These are phyloP conservation scores for Leptinotarsa tumamoca DNA, from an alignment of 2,888 invertebrate species.

Conservation along the genomic window DNA sequence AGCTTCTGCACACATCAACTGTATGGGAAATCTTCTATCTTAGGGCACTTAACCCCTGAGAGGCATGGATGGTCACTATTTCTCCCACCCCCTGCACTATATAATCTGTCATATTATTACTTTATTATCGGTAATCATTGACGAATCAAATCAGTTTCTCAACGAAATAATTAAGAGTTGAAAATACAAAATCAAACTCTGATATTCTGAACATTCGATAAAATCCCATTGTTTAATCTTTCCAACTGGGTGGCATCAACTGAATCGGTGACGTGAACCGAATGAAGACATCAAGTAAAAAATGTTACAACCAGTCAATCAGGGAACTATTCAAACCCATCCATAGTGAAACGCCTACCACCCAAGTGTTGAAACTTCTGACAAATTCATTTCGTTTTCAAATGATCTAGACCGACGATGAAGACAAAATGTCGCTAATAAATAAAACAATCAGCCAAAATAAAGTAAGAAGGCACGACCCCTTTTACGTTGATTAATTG, in stretches of 20 bases:
- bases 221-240: neutral
- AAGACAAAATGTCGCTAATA: slow-evolving; percentile 33
- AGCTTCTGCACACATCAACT: too few relatives aligned
- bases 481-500: slow-evolving; percentile 36
- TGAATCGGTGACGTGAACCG: neutral
- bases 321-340: neutral
- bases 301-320: neutral
- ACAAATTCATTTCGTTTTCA: slow-evolving; percentile 30
- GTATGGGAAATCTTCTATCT: too few relatives aligned
- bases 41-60: too few relatives aligned
- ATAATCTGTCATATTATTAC: too few relatives aligned
- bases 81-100: too few relatives aligned
- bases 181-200: too few relatives aligned
- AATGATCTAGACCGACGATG: slow-evolving; percentile 18
- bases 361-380: slow-evolving; percentile 30
- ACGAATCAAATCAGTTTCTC: too few relatives aligned
- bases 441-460: slow-evolving; percentile 25
- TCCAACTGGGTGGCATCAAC: neutral
- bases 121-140: too few relatives aligned
- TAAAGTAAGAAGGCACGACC: slow-evolving; percentile 26
- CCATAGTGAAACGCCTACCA: slow-evolving; percentile 16
- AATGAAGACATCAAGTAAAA: slow-evolving; percentile 3
- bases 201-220: neutral
- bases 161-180: too few relatives aligned
- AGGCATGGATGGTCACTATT: too few relatives aligned